Evolutionary conservation across 1,140 invertebrate species (phyloP).

Genomic region (Drosophila trapezifrons): DNA sequence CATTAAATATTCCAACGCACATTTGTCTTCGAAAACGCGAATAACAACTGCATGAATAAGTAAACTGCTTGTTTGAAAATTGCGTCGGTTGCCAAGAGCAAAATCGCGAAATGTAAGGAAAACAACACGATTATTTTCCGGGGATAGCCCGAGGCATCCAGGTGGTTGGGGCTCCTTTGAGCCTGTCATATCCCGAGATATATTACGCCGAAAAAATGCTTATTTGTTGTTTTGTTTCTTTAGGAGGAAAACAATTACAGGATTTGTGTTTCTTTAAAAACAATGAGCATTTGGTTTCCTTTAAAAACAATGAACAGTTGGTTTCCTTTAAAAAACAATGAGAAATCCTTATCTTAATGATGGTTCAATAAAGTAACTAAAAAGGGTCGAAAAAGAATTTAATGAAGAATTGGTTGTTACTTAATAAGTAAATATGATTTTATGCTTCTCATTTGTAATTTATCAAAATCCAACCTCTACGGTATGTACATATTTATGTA

Average conservation of each 20-base stretch:
- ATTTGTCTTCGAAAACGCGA: constrained; percentile 46
- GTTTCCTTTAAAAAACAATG: no score
- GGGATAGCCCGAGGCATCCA: constrained; percentile 15
- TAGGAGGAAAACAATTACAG: constrained; percentile 2
- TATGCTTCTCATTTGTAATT: no score
- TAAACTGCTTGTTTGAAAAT: constrained; percentile 39
- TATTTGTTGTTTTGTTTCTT: constrained; percentile 28
- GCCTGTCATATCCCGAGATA: constrained; percentile 3
- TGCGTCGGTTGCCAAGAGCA: constrained; percentile 20
- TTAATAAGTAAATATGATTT: no score
- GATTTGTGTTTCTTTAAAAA: no score
- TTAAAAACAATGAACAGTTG: no score
- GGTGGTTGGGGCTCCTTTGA: background rate
- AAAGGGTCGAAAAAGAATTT: no score
- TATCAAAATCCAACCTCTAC: no score
- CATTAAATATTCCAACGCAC: constrained; percentile 49
- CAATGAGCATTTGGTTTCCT: no score
- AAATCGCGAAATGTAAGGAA: constrained; percentile 52
- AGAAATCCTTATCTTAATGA: no score
- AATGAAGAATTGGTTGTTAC: no score
- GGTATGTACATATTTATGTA: no score
- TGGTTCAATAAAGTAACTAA: no score
- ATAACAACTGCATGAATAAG: constrained; percentile 60
- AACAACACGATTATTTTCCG: constrained; percentile 39
- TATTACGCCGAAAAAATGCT: constrained; percentile 1